Percentiles rank a stretch among this genome's conserved stretches.
Evolutionary conservation across 2,888 invertebrate species (phyloP).

Genomic region (Coremacera marginata): DNA sequence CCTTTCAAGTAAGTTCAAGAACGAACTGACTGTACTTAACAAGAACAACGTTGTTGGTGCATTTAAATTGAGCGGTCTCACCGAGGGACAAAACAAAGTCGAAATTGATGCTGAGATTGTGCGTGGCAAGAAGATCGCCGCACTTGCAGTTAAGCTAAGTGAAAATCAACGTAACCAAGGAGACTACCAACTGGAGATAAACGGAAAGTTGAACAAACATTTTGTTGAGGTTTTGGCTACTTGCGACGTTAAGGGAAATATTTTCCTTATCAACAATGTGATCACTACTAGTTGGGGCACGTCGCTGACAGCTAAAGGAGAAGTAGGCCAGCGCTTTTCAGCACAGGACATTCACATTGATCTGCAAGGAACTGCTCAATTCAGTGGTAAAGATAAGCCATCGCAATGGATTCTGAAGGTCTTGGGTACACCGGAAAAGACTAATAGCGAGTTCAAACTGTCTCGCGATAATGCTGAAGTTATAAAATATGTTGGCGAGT

Average conservation of each 20-base stretch:
- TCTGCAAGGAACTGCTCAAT: conserved; percentile 58
- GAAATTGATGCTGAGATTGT: conserved; percentile 73
- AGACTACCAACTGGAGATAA: conserved; percentile 74
- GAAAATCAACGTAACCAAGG: conserved; percentile 64
- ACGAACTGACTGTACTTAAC: conserved; percentile 50
- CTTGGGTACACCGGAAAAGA: conserved; percentile 63
- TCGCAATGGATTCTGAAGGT: conserved; percentile 58
- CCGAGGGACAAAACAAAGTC: conserved; percentile 52
- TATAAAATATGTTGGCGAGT: conserved; percentile 55
- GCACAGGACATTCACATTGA: conserved; percentile 61
- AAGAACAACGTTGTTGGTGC: conserved; percentile 48
- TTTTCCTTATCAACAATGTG: conserved; percentile 59
- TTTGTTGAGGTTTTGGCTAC: conserved; percentile 59
- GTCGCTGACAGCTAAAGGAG: conserved; percentile 60
- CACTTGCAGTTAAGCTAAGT: conserved; percentile 70
- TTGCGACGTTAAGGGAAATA: conserved; percentile 64
- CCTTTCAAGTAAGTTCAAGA: conserved; percentile 51
- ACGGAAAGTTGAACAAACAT: conserved; percentile 69
- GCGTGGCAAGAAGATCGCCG: conserved; percentile 74
- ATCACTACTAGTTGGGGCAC: conserved; percentile 64
- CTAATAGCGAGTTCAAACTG: conserved; percentile 67
- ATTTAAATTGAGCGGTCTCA: conserved; percentile 70
- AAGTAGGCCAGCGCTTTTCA: conserved; percentile 60
- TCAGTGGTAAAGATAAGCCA: conserved; percentile 59
- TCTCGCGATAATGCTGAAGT: conserved; percentile 60